A percentile compares a stretch with the other conserved stretches of the same genome.
These are phyloP conservation scores for Mycalesis mineus DNA, from an alignment of 2,888 invertebrate genomes.

Conservation along the genomic window DNA sequence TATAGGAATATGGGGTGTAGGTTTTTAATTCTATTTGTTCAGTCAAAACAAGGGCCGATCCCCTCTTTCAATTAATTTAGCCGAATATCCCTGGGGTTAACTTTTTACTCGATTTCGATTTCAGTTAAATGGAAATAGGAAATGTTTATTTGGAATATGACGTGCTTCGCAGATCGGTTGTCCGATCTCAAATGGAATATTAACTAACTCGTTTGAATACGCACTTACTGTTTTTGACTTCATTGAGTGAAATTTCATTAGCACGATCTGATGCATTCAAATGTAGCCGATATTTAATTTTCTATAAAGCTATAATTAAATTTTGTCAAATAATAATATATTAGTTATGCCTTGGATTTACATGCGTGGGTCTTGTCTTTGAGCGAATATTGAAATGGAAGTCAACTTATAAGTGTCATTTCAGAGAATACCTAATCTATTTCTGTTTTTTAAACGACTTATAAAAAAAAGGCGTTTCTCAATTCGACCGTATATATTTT, in stretches of 20 bases:
- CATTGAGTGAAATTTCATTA: constrained; percentile 3
- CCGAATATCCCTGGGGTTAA: constrained; percentile 41
- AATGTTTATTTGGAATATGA: constrained; percentile 25
- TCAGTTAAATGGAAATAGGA: constrained; percentile 43
- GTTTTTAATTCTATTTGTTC: constrained; percentile 69
- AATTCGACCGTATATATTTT: too few species aligned
- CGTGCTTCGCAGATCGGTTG: constrained; percentile 3
- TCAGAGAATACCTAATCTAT: too few species aligned
- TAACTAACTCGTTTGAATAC: constrained; percentile 14
- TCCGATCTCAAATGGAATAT: constrained; percentile 17
- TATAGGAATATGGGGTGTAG: constrained; percentile 51
- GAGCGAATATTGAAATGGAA: too few species aligned
- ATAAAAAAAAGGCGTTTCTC: too few species aligned
- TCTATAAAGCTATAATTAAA: too few species aligned
- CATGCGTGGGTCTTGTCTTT: too few species aligned
- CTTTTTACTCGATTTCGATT: constrained; percentile 52
- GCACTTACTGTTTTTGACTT: constrained; percentile 1
- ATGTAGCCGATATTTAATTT: too few species aligned
- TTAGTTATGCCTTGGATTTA: too few species aligned
- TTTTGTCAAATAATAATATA: too few species aligned
- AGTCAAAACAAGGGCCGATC: constrained; percentile 62
- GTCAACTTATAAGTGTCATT: too few species aligned
- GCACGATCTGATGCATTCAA: not conserved
- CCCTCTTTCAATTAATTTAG: constrained; percentile 68
- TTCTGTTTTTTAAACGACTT: too few species aligned